Evolutionary conservation across 2,888 invertebrate genomes (phyloP), one percentile per base, ranked within the genome.

Genomic region (Myathropa florea): DNA sequence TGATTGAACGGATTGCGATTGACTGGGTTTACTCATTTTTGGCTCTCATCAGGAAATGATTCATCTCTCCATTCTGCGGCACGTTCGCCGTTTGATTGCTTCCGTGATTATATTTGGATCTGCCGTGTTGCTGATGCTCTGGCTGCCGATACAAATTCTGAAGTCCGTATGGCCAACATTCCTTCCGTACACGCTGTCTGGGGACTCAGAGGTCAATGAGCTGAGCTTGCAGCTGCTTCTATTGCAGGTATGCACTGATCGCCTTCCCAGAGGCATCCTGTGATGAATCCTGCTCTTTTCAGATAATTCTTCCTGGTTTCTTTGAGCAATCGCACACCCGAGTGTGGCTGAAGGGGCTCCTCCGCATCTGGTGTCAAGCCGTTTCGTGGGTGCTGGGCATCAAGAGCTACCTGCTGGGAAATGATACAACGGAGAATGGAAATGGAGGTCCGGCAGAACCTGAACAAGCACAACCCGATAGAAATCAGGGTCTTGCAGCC

Each of bases 61-160:
- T 88, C 99, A 99, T 91, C 94, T 98, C 36, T 97, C 99, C 1
- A 97, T 99, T 53, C 93, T 98, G 90, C 95, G 97, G 57, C 99
- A 99, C 91, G 95, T 98, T 21, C 95, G 98, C 12, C 95, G 99
- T 39, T 94, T 99, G 63, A 95, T 99, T 21, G 97, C 98, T 0
- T 99, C 99, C 0, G 97, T 98, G 18, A 97, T 99, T 90, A 97
- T 98, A 89, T 99, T 99, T 93, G 99, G 99, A 23, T 98, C 97
- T 1, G 98, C 97, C 0, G 98, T 99, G 1, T 94, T 99, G 46
- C 94, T 99, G 59, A 98, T 99, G 96, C 94, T 99, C 57, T 99
- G 98, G 97, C 93, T 99, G 75, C 99, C 99, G 0, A 96, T 99
- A 33, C 94, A 97, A 75, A 95, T 98, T 61, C 95, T 99, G 85